These are phyloP conservation scores for Sarcophaga peregrina DNA, from an alignment of 1,140 invertebrate genomes.

Conservation along the genomic window DNA sequence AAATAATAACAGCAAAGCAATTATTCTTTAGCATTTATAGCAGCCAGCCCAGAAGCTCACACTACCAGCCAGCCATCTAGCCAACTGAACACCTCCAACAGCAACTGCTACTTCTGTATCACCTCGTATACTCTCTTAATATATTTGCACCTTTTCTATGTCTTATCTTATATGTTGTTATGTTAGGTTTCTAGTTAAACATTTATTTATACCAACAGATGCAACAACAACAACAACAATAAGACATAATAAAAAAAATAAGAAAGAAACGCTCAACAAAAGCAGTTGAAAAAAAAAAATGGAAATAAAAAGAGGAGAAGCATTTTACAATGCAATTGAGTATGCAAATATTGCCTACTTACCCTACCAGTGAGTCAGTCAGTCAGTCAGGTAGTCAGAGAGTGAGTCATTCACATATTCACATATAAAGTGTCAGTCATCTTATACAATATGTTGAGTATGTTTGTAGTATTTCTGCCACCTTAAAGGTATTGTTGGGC, in stretches of 20 bases:
- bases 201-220: conserved; percentile 17
- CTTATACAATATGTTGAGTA: too few relatives aligned
- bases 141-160: conserved; percentile 4
- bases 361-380: conserved; percentile 20
- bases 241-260: too few relatives aligned
- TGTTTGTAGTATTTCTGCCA: neutral
- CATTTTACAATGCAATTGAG: conserved; percentile 37
- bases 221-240: neutral
- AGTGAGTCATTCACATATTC: neutral
- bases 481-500: neutral
- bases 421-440: neutral
- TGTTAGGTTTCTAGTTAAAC: conserved; percentile 13
- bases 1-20: conserved; percentile 34
- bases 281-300: neutral
- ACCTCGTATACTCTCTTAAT: neutral
- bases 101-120: neutral
- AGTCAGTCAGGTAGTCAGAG: neutral
- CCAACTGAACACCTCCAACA: neutral
- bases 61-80: neutral
- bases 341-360: conserved; percentile 39
- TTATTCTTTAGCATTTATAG: conserved; percentile 23
- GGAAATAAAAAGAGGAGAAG: neutral
- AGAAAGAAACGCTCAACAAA: neutral
- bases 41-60: neutral
- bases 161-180: neutral